These are phyloP conservation scores for Myanophis thanlyinensis DNA, from an alignment of 2,113 vertebrate species.

Conservation along the genomic window DNA sequence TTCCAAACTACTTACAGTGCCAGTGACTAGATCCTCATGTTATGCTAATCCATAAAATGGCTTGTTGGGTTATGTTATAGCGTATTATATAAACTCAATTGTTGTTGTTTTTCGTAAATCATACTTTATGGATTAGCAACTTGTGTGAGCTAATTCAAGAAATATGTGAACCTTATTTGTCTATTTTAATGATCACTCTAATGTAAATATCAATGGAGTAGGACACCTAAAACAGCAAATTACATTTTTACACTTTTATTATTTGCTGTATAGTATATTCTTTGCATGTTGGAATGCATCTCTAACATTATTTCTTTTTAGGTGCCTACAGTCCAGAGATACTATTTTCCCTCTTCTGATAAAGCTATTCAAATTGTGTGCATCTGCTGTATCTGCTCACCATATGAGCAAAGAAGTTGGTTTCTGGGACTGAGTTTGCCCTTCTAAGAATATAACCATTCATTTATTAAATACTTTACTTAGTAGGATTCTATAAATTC, in stretches of 20 bases:
- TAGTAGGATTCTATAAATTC: constrained; percentile 37
- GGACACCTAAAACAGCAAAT: neutral
- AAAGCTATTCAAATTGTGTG: neutral
- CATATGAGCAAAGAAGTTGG: neutral
- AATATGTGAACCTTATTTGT: neutral
- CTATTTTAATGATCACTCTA: neutral
- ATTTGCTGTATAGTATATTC: neutral
- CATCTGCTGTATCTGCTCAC: neutral
- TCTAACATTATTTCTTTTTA: neutral
- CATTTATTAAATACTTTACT: constrained; percentile 30
- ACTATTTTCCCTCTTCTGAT: neutral
- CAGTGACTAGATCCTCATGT: neutral
- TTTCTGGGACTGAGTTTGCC: neutral
- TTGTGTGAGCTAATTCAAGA: neutral
- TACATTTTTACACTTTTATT: neutral
- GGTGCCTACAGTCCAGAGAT: neutral
- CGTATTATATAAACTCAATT: neutral
- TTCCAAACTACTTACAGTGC: too few relatives aligned
- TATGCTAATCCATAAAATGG: neutral
- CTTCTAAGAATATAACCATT: constrained; percentile 30
- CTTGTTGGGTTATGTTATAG: neutral
- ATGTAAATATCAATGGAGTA: neutral
- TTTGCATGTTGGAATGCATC: neutral
- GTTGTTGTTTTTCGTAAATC: neutral
- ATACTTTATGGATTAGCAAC: neutral